Evolutionary conservation across 35 echinoderm and acorn worm genomes (phyloP).

Genomic region (Apostichopus parvimensis): DNA sequence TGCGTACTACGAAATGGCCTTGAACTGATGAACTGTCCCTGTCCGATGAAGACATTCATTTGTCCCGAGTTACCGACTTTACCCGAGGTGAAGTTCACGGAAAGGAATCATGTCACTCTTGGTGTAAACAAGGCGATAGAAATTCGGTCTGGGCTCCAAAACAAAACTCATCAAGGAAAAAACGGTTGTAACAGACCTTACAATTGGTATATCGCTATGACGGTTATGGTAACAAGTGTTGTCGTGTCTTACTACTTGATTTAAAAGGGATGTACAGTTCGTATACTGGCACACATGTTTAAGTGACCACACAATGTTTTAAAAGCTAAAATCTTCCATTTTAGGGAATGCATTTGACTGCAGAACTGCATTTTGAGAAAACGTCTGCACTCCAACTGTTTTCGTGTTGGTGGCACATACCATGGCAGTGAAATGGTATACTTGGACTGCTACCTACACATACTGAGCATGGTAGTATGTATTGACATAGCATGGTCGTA

Average conservation of each 20-base stretch:
- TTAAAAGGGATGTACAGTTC: background rate
- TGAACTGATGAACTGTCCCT: background rate
- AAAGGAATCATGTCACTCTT: background rate
- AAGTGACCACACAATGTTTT: too few species aligned
- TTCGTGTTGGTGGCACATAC: too few species aligned
- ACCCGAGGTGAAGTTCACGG: background rate
- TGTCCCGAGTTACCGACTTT: background rate
- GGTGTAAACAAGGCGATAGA: background rate
- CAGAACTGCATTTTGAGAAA: too few species aligned
- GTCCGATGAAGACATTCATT: background rate
- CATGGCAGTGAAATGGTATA: too few species aligned
- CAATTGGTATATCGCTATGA: background rate
- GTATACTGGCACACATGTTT: too few species aligned
- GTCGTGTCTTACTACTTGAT: background rate
- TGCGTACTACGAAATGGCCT: background rate
- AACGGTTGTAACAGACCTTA: background rate
- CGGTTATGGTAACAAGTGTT: background rate
- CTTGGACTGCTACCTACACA: too few species aligned
- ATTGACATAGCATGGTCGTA: too few species aligned
- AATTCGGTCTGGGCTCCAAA: background rate
- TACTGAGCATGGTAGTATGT: too few species aligned
- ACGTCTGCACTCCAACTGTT: too few species aligned
- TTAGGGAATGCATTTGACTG: too few species aligned
- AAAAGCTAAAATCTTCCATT: too few species aligned
- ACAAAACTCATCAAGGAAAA: background rate